phyloP scores from a whole-genome alignment of 2,888 invertebrate species.

The Petrolisthes cinctipes region DNA sequence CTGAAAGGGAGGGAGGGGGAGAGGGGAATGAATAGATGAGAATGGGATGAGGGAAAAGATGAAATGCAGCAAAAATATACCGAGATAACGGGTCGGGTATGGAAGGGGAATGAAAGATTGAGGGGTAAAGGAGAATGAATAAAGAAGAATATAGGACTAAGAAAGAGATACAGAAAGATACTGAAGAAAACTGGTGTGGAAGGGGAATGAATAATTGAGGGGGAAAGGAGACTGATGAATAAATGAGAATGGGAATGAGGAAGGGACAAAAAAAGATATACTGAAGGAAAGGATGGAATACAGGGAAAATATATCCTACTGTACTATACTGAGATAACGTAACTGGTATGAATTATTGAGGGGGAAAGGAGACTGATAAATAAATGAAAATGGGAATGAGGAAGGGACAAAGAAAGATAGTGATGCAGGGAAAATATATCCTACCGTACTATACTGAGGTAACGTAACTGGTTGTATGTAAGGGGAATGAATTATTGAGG shows the following conservation, averaged over 20 bases:
- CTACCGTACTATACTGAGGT: too few species aligned
- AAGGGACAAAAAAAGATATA: neutral
- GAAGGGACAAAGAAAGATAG: neutral
- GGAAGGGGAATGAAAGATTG: neutral
- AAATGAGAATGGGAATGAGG: neutral
- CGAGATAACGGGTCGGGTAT: neutral
- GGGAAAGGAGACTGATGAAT: neutral
- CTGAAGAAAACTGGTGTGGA: neutral
- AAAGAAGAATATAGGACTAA: neutral
- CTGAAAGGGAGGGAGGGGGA: neutral
- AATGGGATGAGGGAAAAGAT: neutral
- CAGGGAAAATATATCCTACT: neutral
- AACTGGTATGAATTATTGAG: neutral
- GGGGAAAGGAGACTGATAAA: neutral
- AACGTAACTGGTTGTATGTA: neutral
- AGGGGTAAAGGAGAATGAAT: neutral
- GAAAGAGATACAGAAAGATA: neutral
- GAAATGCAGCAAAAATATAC: neutral
- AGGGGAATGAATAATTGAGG: neutral
- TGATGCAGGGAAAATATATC: neutral
- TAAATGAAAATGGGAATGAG: neutral
- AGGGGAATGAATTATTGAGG: neutral
- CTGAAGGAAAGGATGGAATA: neutral
- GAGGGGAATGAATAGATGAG: neutral
- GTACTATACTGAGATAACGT: too few species aligned